phyloP scores from a whole-genome alignment of 37 sponge, comb jelly and placozoan genomes.

The Ephydatia muelleri region DNA sequence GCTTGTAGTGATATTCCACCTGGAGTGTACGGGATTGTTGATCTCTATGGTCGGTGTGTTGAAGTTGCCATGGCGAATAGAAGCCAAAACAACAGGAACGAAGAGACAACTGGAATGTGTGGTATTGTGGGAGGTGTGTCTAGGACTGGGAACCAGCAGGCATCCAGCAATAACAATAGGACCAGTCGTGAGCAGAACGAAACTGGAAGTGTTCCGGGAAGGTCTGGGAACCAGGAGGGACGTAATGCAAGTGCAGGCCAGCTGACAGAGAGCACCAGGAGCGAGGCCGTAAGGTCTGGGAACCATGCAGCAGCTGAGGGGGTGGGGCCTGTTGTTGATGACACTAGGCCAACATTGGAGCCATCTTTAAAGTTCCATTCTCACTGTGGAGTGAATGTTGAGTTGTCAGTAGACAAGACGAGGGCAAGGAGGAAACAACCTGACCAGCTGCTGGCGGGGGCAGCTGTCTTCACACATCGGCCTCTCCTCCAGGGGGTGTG shows the following conservation, averaged over 20 bases:
- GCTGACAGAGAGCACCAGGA: no score
- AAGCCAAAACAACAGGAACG: neutral
- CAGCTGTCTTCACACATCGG: slow-evolving; percentile 15
- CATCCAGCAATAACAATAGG: no score
- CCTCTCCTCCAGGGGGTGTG: slow-evolving; percentile 8
- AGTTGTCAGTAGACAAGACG: neutral
- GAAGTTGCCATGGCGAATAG: neutral
- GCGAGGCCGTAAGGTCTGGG: no score
- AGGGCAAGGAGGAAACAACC: neutral
- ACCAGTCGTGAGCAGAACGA: neutral
- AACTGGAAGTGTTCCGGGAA: neutral
- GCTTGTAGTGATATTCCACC: neutral
- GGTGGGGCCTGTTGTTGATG: neutral
- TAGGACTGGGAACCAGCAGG: no score
- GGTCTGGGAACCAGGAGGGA: no score
- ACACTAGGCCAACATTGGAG: neutral
- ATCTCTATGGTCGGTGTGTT: slow-evolving; percentile 25
- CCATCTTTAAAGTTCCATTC: neutral
- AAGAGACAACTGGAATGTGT: no score
- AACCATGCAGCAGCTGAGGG: no score
- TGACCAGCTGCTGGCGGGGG: slow-evolving; percentile 6
- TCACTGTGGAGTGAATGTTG: slow-evolving; percentile 21
- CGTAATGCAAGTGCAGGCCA: no score
- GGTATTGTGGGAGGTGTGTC: no score
- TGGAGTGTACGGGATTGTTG: slow-evolving; percentile 12